These are phyloP conservation scores for Polymixis flavicincta DNA, from an alignment of 2,888 invertebrate species.

Conservation along the genomic window DNA sequence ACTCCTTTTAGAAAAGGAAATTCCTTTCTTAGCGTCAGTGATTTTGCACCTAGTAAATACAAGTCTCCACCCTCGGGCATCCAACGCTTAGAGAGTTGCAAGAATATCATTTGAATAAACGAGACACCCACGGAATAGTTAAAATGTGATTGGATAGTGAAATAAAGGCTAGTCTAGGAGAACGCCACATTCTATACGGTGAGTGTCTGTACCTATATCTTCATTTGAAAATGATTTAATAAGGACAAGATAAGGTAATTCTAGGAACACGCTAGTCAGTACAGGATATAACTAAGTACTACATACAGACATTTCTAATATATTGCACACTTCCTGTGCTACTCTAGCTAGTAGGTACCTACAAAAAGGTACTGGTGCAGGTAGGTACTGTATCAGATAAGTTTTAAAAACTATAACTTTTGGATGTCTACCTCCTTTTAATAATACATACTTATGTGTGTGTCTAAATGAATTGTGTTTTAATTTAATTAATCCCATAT, in stretches of 20 bases:
- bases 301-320: constrained; percentile 27
- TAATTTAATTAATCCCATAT: not conserved
- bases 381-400: not conserved
- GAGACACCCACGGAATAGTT: constrained; percentile 60
- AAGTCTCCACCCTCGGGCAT: constrained; percentile 49
- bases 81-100: constrained; percentile 61
- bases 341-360: constrained; percentile 1
- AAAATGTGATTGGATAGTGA: constrained; percentile 50
- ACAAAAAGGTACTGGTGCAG: not conserved
- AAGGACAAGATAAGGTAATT: constrained; percentile 27
- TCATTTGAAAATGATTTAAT: constrained; percentile 25
- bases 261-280: constrained; percentile 23
- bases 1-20: constrained; percentile 30
- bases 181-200: constrained; percentile 13
- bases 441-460: not conserved
- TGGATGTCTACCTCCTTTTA: too few relatives aligned
- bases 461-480: not conserved
- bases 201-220: not conserved
- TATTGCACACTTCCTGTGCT: constrained; percentile 54
- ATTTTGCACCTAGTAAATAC: constrained; percentile 53
- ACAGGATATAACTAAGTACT: constrained; percentile 24
- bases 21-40: constrained; percentile 50
- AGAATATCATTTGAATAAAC: constrained; percentile 65
- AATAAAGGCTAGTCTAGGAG: constrained; percentile 44
- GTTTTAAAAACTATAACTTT: not conserved